A percentile compares a stretch with the other conserved stretches of the same genome.
Conservation (phyloP, 2,797 vertebrate genomes). For the Halcyon badia region DNA sequence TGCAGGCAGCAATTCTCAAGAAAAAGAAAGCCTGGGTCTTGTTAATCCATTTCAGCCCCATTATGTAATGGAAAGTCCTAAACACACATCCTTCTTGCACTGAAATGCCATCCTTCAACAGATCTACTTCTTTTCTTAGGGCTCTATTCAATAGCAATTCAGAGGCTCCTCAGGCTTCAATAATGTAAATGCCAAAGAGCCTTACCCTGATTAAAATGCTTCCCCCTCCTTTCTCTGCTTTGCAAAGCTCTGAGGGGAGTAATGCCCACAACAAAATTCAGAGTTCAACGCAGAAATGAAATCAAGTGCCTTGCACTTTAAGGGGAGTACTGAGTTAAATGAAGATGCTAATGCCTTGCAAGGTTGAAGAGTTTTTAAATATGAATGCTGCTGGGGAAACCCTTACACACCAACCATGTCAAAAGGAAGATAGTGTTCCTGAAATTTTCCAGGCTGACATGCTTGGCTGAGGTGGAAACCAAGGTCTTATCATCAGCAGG, state of each 20-base stretch:
- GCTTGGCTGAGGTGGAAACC: neutral
- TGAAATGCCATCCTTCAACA: conserved; percentile 54
- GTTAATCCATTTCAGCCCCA: conserved; percentile 73
- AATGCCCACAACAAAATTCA: conserved; percentile 15
- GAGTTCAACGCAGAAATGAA: conserved; percentile 12
- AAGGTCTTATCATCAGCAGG: neutral
- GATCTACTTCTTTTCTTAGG: conserved; percentile 70
- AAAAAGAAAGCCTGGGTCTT: conserved; percentile 73
- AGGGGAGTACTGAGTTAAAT: neutral
- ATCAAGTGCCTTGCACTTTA: neutral
- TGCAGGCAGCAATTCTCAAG: conserved; percentile 74
- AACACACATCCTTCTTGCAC: conserved; percentile 67
- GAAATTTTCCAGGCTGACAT: conserved; percentile 10
- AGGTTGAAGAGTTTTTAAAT: neutral
- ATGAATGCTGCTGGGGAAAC: neutral
- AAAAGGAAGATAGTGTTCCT: neutral
- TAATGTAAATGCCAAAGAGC: conserved; percentile 51
- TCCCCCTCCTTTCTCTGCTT: neutral
- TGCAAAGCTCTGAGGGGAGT: neutral
- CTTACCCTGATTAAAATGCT: conserved; percentile 58
- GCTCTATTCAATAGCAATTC: conserved; percentile 68
- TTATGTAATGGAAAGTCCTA: conserved; percentile 78
- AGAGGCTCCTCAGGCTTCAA: conserved; percentile 58
- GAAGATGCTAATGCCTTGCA: neutral
- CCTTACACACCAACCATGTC: neutral